A percentile compares a stretch with the other conserved stretches of the same genome.
Evolutionary conservation across 2,797 vertebrate genomes (phyloP).

Genomic region (Brachyalestes nurse): DNA sequence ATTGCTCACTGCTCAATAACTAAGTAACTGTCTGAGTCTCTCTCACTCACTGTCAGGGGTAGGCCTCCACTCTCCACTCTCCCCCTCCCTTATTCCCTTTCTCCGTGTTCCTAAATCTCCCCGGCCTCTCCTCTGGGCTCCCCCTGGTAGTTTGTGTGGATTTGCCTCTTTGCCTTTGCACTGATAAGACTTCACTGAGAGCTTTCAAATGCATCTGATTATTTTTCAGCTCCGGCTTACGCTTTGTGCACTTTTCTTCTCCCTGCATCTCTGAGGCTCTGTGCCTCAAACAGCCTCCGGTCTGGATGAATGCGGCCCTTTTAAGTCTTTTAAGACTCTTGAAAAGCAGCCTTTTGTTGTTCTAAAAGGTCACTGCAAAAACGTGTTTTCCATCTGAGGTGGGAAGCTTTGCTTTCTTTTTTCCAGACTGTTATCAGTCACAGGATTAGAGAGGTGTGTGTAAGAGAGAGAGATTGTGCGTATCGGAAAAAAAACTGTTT

Average conservation of each 20-base stretch:
- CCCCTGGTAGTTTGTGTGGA: constrained; percentile 61
- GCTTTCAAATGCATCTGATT: constrained; percentile 69
- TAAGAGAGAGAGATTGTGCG: constrained; percentile 7
- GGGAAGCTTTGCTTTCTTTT: constrained; percentile 58
- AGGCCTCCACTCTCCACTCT: not conserved
- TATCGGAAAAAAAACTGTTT: constrained; percentile 24
- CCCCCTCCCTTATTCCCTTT: constrained; percentile 26
- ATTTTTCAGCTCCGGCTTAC: constrained; percentile 55
- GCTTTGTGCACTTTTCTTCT: constrained; percentile 54
- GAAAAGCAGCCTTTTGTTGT: constrained; percentile 59
- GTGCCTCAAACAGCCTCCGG: constrained; percentile 60
- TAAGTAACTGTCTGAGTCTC: not conserved
- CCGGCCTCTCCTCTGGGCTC: constrained; percentile 62
- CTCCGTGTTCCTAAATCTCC: constrained; percentile 45
- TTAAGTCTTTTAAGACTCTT: constrained; percentile 55
- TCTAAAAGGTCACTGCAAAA: constrained; percentile 63
- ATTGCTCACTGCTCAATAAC: not conserved
- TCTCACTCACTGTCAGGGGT: constrained; percentile 3
- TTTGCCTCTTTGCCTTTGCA: constrained; percentile 70
- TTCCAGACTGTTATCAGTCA: constrained; percentile 44
- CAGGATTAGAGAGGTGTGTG: constrained; percentile 35
- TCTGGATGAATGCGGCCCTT: constrained; percentile 61
- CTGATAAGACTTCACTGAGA: constrained; percentile 74
- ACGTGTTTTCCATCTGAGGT: constrained; percentile 59
- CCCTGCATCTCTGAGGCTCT: constrained; percentile 54